These are phyloP conservation scores for Luidia sarsii DNA, from an alignment of 53 echinoderm and acorn worm genomes.

Conservation along the genomic window DNA sequence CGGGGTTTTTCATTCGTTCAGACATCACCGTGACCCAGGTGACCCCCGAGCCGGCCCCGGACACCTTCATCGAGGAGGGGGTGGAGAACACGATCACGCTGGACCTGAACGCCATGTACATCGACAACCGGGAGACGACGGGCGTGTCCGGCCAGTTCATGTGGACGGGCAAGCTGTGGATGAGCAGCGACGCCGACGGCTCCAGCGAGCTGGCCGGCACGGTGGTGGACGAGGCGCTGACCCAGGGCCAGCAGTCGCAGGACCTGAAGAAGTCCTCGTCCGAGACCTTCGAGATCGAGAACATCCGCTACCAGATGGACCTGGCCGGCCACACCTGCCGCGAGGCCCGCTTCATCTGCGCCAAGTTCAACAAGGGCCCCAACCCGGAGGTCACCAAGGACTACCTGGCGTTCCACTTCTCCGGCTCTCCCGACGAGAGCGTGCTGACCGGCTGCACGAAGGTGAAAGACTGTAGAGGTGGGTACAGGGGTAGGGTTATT, in stretches of 20 bases:
- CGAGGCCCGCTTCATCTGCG: constrained; percentile 80
- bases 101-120: constrained; percentile 61
- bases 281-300: constrained; percentile 50
- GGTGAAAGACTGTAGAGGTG: constrained; percentile 69
- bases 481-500: too few species aligned
- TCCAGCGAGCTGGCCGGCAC: constrained; percentile 60
- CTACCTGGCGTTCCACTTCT: constrained; percentile 59
- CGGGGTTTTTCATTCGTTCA: constrained; percentile 20
- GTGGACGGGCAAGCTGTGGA: constrained; percentile 83
- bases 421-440: constrained; percentile 55
- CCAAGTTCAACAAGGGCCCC: constrained; percentile 62
- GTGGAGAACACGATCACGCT: constrained; percentile 48
- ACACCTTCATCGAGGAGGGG: constrained; percentile 47
- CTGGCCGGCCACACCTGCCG: constrained; percentile 66
- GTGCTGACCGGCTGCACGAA: constrained; percentile 76
- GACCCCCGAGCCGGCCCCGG: background rate
- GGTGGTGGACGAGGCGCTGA: constrained; percentile 63
- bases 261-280: constrained; percentile 36
- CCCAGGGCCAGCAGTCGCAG: constrained; percentile 30
- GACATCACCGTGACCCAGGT: constrained; percentile 66
- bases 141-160: constrained; percentile 69
- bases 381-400: constrained; percentile 47
- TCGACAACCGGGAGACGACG: constrained; percentile 33
- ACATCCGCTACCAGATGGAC: constrained; percentile 70
- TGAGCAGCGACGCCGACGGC: constrained; percentile 51